Evolutionary conservation across 2,113 vertebrate species (phyloP).

Genomic region (Hydrolagus affinis): DNA sequence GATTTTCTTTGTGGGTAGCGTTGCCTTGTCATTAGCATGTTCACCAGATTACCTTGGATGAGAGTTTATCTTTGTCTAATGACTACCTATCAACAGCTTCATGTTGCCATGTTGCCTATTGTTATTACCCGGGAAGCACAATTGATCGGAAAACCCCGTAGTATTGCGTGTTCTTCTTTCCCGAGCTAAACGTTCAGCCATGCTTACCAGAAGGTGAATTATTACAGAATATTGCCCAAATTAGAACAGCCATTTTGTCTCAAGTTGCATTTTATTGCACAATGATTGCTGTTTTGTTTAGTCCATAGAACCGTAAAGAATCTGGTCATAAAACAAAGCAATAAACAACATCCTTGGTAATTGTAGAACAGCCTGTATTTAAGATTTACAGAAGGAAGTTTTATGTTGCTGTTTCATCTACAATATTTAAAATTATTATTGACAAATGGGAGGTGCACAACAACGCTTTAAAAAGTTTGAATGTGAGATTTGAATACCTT

Average conservation of each 20-base stretch:
- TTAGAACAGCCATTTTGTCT: background rate
- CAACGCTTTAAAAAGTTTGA: too few relatives aligned
- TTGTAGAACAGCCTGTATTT: background rate
- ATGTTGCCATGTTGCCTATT: conserved; percentile 50
- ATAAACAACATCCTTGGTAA: background rate
- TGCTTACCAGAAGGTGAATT: conserved; percentile 8
- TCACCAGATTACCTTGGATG: conserved; percentile 67
- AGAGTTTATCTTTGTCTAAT: conserved; percentile 69
- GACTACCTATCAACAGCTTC: conserved; percentile 56
- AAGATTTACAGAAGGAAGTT: background rate
- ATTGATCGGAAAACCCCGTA: background rate
- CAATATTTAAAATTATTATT: background rate
- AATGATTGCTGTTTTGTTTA: conserved; percentile 4
- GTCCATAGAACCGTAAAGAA: background rate
- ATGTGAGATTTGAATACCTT: too few relatives aligned
- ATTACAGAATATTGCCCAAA: background rate
- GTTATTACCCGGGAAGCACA: conserved; percentile 12
- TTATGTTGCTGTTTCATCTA: background rate
- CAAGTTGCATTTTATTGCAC: conserved; percentile 2
- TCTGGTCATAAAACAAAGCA: background rate
- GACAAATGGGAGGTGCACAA: too few relatives aligned
- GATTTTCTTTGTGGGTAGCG: conserved; percentile 56
- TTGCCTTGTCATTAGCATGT: conserved; percentile 68
- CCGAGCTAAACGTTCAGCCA: background rate
- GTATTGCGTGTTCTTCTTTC: background rate